Base-by-base conservation (phyloP, 2,888 invertebrate genomes). In the Netelia melanura region DNA sequence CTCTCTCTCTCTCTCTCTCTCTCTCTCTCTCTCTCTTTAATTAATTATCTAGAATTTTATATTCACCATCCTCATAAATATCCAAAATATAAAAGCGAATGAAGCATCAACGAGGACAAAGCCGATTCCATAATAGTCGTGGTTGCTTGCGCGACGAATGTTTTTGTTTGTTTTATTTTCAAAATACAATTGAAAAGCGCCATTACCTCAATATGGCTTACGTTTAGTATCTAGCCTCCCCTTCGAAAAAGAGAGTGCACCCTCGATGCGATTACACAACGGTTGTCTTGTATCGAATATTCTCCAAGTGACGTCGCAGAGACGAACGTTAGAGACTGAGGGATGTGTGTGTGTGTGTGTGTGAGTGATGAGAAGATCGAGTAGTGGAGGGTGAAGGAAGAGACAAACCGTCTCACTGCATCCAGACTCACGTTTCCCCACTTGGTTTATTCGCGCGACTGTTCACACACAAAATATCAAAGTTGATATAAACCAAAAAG, bases 381-480 rank as follows among this genome's bases (percentile, higher is more conserved):
- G 72, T 10, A n/a, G 11, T 56, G 21, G 56, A 21, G 38, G 21
- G 43, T 3, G 70, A 71, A 38, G 61, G 77, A 8, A 44, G 72
- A 54, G 30, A 65, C 14, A 56, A 11, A 23, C 17, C 65, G 75
- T 80, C 74, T 80, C 81, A 64, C 84, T 76, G 76, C 82, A 62
- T 82, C 61, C 54, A 43, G 54, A 25, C 43, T 74, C 65, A 67
- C 67, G 64, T 48, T 21, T 77, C 56, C 25, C 61, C 48, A 43
- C 25, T 11, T 25, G 23, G 54, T 54, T 58, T 54, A 30, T 43
- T 64, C 79, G 64, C 54, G 44, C 64, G 38, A 52, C 38, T 61
- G 71, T 58, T 82, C 71, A 21, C 68, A 17, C 48, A 56, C 76
- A 79, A 76, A 82, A 85, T 82, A 85, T 82, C 79, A 82, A 82